Percentiles rank a stretch among this genome's conserved stretches.
phyloP scores from a whole-genome alignment of 2,888 invertebrate species.

The Drosophila mimica region DNA sequence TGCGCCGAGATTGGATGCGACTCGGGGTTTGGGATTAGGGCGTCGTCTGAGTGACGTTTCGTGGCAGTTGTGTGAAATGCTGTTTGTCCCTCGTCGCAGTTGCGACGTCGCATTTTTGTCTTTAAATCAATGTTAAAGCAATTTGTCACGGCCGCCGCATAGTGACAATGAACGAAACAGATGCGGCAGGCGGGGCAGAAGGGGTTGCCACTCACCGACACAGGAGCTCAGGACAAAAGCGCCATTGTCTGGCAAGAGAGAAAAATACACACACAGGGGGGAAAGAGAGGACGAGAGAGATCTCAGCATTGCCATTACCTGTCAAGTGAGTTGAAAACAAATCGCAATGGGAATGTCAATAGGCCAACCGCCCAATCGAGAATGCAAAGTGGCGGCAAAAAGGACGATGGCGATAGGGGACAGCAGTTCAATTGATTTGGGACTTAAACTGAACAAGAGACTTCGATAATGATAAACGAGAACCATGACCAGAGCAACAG shows the following conservation, averaged over 20 bases:
- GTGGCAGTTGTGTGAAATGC: slow-evolving; percentile 76
- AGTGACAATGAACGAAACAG: slow-evolving; percentile 61
- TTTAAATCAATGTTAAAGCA: slow-evolving; percentile 79
- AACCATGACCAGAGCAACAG: not conserved
- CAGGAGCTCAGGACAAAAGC: slow-evolving; percentile 48
- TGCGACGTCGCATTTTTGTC: slow-evolving; percentile 55
- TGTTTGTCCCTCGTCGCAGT: slow-evolving; percentile 39
- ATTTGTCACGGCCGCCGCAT: slow-evolving; percentile 74
- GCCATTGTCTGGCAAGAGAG: slow-evolving; percentile 55
- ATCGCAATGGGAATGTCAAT: slow-evolving; percentile 77
- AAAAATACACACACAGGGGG: not conserved
- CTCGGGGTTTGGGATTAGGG: slow-evolving; percentile 60
- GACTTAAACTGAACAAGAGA: slow-evolving; percentile 41
- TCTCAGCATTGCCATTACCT: slow-evolving; percentile 66
- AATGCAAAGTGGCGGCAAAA: slow-evolving; percentile 76
- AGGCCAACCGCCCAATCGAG: slow-evolving; percentile 72
- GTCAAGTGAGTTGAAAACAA: slow-evolving; percentile 78
- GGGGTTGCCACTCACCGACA: slow-evolving; percentile 49
- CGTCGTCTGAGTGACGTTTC: slow-evolving; percentile 74
- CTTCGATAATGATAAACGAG: slow-evolving; percentile 39
- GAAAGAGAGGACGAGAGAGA: slow-evolving; percentile 8
- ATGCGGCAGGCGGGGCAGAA: slow-evolving; percentile 16
- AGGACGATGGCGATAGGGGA: slow-evolving; percentile 62
- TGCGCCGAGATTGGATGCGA: slow-evolving; percentile 19
- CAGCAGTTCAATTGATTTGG: slow-evolving; percentile 64